Evolutionary conservation across 1,140 invertebrate genomes (phyloP).

Genomic region (Drosophila tropicalis): DNA sequence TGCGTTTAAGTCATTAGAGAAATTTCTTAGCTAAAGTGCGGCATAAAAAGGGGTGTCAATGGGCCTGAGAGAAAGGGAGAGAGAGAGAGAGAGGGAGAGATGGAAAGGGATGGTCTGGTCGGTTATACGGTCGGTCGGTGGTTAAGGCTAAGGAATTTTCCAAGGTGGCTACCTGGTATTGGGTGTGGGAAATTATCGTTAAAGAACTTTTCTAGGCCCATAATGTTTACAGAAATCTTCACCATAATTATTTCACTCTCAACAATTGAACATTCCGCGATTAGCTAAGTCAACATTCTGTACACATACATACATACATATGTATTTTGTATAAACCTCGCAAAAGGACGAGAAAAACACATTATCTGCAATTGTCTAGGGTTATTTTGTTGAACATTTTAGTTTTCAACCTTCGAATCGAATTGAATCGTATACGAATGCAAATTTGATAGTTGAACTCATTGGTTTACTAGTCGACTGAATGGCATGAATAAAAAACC

Average conservation of each 20-base stretch:
- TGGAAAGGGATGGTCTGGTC: neutral
- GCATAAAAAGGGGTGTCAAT: constrained; percentile 38
- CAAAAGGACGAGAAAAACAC: too few species aligned
- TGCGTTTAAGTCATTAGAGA: constrained; percentile 79
- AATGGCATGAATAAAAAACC: too few species aligned
- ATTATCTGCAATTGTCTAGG: too few species aligned
- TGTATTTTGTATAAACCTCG: neutral
- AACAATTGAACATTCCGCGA: constrained; percentile 2
- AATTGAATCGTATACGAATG: too few species aligned
- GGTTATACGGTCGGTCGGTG: neutral
- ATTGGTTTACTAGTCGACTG: too few species aligned
- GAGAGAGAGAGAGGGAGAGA: neutral
- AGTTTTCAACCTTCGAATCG: too few species aligned
- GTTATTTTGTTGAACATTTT: too few species aligned
- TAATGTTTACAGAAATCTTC: neutral
- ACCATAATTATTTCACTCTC: neutral
- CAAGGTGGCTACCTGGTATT: neutral
- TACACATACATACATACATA: too few species aligned
- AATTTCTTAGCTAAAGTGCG: constrained; percentile 69
- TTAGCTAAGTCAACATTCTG: neutral
- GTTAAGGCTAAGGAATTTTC: neutral
- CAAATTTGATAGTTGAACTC: too few species aligned
- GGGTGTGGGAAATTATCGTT: constrained; percentile 4
- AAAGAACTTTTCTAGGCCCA: constrained; percentile 2
- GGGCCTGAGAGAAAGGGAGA: neutral